Conservation (phyloP, 2,888 invertebrate species). For the Cosmorhoe ocellata region DNA sequence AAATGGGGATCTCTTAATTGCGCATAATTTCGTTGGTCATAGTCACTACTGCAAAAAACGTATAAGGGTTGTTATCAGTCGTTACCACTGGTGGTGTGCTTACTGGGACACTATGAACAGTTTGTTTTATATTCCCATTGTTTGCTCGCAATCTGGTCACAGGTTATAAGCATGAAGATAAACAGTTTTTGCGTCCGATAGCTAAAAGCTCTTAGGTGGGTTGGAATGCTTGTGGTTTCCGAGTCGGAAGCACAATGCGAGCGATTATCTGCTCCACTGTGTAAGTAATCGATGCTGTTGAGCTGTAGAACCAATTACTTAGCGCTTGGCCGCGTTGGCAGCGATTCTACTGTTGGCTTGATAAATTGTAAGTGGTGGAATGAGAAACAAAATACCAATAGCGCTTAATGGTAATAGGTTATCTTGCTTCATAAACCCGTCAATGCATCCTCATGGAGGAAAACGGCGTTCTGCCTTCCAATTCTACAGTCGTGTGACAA, state of each 20-base stretch:
- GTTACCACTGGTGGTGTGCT: no score
- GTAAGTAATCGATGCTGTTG: slow-evolving; percentile 34
- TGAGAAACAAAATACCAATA: neutral
- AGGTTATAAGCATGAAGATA: neutral
- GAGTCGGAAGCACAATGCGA: slow-evolving; percentile 53
- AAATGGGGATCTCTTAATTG: no score
- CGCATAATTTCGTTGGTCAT: no score
- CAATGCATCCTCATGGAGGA: neutral
- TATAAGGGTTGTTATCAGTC: no score
- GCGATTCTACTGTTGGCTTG: slow-evolving; percentile 3
- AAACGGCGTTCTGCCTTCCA: no score
- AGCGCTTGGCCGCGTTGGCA: slow-evolving; percentile 21
- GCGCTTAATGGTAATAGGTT: no score
- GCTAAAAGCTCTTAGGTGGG: neutral
- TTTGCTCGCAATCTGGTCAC: no score
- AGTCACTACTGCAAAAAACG: no score
- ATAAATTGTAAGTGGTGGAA: slow-evolving; percentile 8
- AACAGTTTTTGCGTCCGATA: slow-evolving; percentile 2
- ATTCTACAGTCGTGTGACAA: no score
- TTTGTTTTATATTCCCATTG: no score
- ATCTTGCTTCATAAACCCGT: neutral
- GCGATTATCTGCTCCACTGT: slow-evolving; percentile 31
- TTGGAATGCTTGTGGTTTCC: slow-evolving; percentile 61
- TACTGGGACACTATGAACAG: no score
- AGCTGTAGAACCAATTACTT: slow-evolving; percentile 23